These are phyloP conservation scores for Chalcosyrphus nemorum DNA, from an alignment of 2,888 invertebrate genomes.

Conservation along the genomic window DNA sequence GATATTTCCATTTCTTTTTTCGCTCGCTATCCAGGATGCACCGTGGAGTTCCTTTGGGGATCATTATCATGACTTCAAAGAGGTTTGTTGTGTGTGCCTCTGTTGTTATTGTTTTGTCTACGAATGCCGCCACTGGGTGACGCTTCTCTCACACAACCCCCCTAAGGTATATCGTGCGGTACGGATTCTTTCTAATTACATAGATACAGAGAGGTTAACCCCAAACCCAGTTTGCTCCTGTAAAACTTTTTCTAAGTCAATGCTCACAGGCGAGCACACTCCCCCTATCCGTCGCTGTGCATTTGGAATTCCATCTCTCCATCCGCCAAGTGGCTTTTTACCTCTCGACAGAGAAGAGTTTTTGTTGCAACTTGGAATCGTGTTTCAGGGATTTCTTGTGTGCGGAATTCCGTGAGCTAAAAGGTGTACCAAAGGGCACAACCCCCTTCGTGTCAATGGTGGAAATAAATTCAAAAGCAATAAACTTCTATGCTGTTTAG, in stretches of 20 bases:
- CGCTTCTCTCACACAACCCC: conserved; percentile 7
- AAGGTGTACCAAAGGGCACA: conserved; percentile 72
- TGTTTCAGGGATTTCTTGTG: conserved; percentile 68
- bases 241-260: conserved; percentile 57
- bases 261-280: background rate
- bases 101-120: conserved; percentile 70
- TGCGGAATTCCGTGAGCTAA: conserved; percentile 65
- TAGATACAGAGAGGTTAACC: conserved; percentile 31
- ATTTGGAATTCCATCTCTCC: background rate
- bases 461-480: conserved; percentile 72
- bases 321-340: conserved; percentile 48
- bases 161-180: conserved; percentile 57
- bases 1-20: too few species aligned
- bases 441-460: conserved; percentile 71
- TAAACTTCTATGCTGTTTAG: conserved; percentile 50
- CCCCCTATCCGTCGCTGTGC: background rate
- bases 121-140: conserved; percentile 64
- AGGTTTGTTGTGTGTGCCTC: conserved; percentile 17
- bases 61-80: conserved; percentile 70
- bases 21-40: conserved; percentile 64
- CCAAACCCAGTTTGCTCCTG: background rate
- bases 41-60: conserved; percentile 30
- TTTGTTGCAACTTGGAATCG: conserved; percentile 68
- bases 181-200: conserved; percentile 67
- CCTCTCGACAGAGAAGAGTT: too few species aligned